Percentiles rank a stretch among this genome's conserved stretches.
These are phyloP conservation scores for Marasmarcha lunaedactyla DNA, from an alignment of 2,888 invertebrate genomes.

Conservation along the genomic window DNA sequence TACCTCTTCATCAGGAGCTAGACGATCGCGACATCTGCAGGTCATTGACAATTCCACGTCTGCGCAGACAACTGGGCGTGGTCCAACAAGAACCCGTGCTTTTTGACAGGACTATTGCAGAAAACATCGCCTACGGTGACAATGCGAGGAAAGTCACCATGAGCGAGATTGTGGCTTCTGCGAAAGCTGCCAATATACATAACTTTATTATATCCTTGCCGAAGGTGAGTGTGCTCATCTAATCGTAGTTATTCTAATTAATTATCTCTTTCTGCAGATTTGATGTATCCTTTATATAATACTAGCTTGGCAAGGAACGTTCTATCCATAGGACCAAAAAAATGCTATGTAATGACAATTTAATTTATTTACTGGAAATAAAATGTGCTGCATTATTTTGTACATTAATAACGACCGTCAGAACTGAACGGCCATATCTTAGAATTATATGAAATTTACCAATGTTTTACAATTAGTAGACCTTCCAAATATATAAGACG, in stretches of 20 bases:
- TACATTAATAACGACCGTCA: too few relatives aligned
- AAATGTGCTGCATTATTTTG: too few relatives aligned
- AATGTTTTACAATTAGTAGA: too few relatives aligned
- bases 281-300: neutral
- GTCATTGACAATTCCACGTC: conserved; percentile 72
- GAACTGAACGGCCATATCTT: too few relatives aligned
- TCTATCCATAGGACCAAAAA: too few relatives aligned
- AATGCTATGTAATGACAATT: too few relatives aligned
- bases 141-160: conserved; percentile 75
- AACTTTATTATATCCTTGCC: conserved; percentile 80
- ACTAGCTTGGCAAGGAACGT: neutral
- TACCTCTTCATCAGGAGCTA: conserved; percentile 50
- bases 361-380: too few relatives aligned
- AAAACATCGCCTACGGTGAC: conserved; percentile 90
- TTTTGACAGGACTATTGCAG: conserved; percentile 84
- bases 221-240: conserved; percentile 57
- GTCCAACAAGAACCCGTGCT: conserved; percentile 89
- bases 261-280: neutral
- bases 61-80: conserved; percentile 82
- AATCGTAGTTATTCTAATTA: neutral
- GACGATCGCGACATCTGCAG: conserved; percentile 69
- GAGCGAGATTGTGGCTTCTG: conserved; percentile 80
- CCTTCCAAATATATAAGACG: too few relatives aligned
- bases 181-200: conserved; percentile 85
- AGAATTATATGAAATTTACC: too few relatives aligned